A percentile compares a stretch with the other conserved stretches of the same genome.
These are phyloP conservation scores for Pristiophorus japonicus DNA, from an alignment of 2,113 vertebrate genomes.

Conservation along the genomic window DNA sequence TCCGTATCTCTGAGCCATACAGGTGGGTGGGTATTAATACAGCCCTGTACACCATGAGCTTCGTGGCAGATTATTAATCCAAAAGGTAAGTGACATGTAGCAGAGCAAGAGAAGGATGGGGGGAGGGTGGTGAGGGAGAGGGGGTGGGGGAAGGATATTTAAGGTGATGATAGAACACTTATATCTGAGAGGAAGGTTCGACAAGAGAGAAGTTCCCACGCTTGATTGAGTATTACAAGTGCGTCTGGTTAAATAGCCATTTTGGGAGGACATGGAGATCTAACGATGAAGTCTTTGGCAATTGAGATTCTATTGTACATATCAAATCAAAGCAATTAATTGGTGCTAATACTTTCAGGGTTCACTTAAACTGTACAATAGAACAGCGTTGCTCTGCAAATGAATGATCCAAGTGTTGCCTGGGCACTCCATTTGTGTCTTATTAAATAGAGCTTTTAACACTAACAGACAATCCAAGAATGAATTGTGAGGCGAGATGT, in stretches of 20 bases:
- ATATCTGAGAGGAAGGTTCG: neutral
- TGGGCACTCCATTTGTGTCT: neutral
- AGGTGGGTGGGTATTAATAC: too few relatives aligned
- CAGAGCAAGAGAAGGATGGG: neutral
- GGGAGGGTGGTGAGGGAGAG: too few relatives aligned
- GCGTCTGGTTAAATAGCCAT: neutral
- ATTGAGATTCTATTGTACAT: neutral
- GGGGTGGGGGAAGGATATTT: too few relatives aligned
- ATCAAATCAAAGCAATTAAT: neutral
- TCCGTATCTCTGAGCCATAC: too few relatives aligned
- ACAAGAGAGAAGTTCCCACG: neutral
- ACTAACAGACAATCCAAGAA: neutral
- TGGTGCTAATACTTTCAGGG: neutral
- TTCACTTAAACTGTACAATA: neutral
- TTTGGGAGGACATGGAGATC: neutral
- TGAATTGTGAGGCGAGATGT: neutral
- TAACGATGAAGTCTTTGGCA: neutral
- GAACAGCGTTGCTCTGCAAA: neutral
- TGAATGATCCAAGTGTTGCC: neutral
- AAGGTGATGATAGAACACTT: neutral
- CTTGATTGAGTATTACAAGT: neutral
- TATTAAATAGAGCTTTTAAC: neutral
- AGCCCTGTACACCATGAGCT: too few relatives aligned
- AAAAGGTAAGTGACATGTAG: neutral
- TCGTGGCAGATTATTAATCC: neutral